Evolutionary conservation across 2,113 vertebrate species (phyloP).

Genomic region (Zosterops japonicus): DNA sequence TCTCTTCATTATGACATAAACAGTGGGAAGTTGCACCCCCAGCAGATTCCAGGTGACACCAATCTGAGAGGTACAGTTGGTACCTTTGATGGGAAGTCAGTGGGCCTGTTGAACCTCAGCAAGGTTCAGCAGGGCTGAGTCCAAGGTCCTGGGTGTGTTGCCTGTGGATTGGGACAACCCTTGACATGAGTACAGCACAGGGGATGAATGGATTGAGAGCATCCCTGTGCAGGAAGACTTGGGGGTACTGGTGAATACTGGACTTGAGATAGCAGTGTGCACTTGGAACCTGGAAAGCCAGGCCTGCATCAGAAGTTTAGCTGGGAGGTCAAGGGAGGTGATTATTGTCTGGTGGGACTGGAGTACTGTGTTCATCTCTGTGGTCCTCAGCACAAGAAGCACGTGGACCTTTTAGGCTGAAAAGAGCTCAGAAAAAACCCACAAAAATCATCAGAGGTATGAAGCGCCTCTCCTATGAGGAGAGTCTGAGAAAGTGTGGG

Average conservation of each 20-base stretch:
- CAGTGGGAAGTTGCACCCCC: not conserved
- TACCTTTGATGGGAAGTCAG: rapidly evolving
- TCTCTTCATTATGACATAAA: not conserved
- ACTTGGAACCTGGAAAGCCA: not conserved
- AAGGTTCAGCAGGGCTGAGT: not conserved
- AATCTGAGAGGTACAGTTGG: not conserved
- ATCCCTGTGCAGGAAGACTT: not conserved
- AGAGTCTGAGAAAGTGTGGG: not conserved
- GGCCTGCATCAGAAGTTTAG: not conserved
- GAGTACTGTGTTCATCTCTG: not conserved
- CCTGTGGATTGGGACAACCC: rapidly evolving
- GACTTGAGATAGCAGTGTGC: not conserved
- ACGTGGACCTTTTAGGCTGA: not conserved
- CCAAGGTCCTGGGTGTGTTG: not conserved
- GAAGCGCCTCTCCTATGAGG: not conserved
- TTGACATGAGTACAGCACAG: rapidly evolving
- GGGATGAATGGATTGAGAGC: not conserved
- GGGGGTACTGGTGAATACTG: not conserved
- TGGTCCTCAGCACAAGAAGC: not conserved
- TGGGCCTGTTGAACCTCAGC: rapidly evolving
- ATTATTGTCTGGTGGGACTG: not conserved
- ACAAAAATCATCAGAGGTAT: not conserved
- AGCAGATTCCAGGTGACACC: not conserved
- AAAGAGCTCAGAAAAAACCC: not conserved
- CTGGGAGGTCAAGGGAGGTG: not conserved